A percentile compares a stretch with the other conserved stretches of the same genome.
Conservation (phyloP, 2,888 invertebrate species). For the Steinernema hermaphroditum region DNA sequence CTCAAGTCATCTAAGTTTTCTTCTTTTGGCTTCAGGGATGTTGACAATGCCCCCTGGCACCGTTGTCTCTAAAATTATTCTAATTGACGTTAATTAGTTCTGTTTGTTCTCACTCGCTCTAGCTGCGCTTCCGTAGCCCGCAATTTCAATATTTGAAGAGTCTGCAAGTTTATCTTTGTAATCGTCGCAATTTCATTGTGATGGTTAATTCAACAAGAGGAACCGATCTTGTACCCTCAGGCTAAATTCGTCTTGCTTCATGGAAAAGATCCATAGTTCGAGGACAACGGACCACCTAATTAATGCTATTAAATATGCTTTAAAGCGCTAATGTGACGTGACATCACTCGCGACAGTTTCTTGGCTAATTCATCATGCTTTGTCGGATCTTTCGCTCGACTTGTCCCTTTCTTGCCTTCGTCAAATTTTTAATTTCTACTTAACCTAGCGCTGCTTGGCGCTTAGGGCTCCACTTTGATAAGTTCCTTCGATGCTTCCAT, state of each 20-base stretch:
- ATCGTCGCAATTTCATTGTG: background rate
- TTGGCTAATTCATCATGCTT: background rate
- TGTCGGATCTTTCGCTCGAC: background rate
- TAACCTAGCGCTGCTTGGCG: background rate
- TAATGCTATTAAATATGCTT: background rate
- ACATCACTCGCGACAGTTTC: background rate
- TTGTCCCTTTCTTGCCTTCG: background rate
- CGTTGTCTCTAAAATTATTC: slow-evolving; percentile 30
- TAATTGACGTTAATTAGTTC: slow-evolving; percentile 25
- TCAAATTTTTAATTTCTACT: background rate
- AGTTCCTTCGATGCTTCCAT: background rate
- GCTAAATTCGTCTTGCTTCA: background rate
- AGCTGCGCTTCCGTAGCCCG: slow-evolving; percentile 1
- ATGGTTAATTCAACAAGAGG: slow-evolving; percentile 18
- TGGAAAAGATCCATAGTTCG: background rate
- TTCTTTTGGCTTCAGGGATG: background rate
- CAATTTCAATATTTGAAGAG: slow-evolving; percentile 25
- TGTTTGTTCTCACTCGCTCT: slow-evolving; percentile 19
- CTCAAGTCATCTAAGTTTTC: no score
- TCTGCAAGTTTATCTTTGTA: slow-evolving; percentile 3
- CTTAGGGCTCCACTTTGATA: no score
- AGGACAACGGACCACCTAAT: slow-evolving; percentile 3
- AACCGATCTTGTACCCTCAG: background rate
- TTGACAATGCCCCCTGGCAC: slow-evolving; percentile 2
- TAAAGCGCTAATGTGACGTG: background rate